These are phyloP conservation scores for Macrocentrus cingulum DNA, from an alignment of 1,140 invertebrate species.

Conservation along the genomic window DNA sequence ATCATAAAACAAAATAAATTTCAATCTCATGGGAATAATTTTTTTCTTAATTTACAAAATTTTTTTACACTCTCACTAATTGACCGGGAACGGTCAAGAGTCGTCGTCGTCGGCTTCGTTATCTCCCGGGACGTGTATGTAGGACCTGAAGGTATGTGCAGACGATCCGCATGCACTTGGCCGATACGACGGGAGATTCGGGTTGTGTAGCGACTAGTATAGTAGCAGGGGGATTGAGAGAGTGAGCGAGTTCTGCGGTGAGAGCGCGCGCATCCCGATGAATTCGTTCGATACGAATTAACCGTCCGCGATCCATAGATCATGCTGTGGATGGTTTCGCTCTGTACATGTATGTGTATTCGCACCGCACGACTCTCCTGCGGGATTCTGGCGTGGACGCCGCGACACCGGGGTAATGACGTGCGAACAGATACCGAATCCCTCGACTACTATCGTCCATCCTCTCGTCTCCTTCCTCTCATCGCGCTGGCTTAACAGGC, in stretches of 20 bases:
- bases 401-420: slow-evolving; percentile 52
- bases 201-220: background rate
- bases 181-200: slow-evolving; percentile 5
- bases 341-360: background rate
- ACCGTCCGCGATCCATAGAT: slow-evolving; percentile 42
- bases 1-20: too few species aligned
- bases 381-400: slow-evolving; percentile 21
- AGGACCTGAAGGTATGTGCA: slow-evolving; percentile 9
- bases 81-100: slow-evolving; percentile 12
- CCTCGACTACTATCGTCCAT: slow-evolving; percentile 37
- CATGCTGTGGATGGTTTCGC: slow-evolving; percentile 27
- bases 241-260: slow-evolving; percentile 9
- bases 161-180: slow-evolving; percentile 10
- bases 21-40: too few species aligned
- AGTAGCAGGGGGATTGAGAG: slow-evolving; percentile 1
- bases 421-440: slow-evolving; percentile 59
- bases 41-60: too few species aligned
- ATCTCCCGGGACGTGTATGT: slow-evolving; percentile 9
- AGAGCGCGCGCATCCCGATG: slow-evolving; percentile 18
- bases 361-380: slow-evolving; percentile 6
- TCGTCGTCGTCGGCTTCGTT: slow-evolving; percentile 14
- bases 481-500: slow-evolving; percentile 23
- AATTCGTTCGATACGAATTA: slow-evolving; percentile 45
- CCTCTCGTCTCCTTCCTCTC: slow-evolving; percentile 6
- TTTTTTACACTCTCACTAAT: slow-evolving; percentile 17